Base-by-base conservation (phyloP, 2,113 vertebrate genomes). In the Thalassarche chlororhynchos region DNA sequence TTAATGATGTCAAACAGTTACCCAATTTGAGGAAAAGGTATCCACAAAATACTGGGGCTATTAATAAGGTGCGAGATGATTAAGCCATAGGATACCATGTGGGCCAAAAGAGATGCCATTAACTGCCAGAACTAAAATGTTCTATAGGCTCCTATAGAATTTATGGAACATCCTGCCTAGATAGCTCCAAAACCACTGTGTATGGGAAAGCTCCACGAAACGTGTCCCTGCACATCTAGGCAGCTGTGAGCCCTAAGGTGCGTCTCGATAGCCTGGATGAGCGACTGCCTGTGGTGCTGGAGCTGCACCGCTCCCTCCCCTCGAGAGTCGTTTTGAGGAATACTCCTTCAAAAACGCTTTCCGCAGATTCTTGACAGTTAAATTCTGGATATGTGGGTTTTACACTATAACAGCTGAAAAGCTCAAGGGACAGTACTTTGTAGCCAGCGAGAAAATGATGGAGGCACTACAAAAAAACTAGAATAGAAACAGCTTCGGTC, bases 401-500 rank as follows among this genome's bases (percentile, higher is more conserved):
- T 20, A 60, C 8, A 1, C 23, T 23, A 12, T 10, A 49, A 10
- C 21, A 28, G 34, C 36, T 58, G 32, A 46, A 60, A 81, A 80
- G 24, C 24, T 57, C 52, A 25, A 19, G 23, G 26, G 42, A 38
- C 26, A 64, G 32, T 3, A 12, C 10, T 58, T 32, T 9, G 28
- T 6, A n/a, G 58, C 3, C 36, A 44, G 29, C 1, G 1, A 66
- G 54, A 9, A 55, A 71, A 42, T 25, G 49, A 58, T 21, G 23
- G 44, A 44, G 24, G 32, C 13, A 8, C 5, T 44, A 36, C 17
- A n/a, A 21, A 77, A 55, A 34, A 47, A 6, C 5, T 24, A 3
- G 7, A 69, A 34, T 4, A 58, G 36, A 55, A 71, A 20, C 26
- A 38, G 28, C 2, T 0, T 10, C 18, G 0, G 0, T 16, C 49